Percentiles rank a stretch among this genome's conserved stretches.
Evolutionary conservation across 2,113 vertebrate species (phyloP).

Genomic region (Cochlearius cochlearius): DNA sequence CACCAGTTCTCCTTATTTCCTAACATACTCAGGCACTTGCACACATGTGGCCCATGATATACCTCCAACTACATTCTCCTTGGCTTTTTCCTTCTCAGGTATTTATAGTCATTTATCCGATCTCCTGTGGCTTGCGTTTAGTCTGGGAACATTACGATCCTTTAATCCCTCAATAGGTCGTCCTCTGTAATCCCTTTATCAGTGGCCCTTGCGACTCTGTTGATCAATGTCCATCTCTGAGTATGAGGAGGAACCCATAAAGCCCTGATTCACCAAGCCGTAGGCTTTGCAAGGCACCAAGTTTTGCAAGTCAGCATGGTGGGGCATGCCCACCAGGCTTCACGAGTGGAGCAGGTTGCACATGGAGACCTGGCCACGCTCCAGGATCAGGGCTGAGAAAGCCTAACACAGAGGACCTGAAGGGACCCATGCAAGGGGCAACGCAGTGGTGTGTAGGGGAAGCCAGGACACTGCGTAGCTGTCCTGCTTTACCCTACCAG

Average conservation of each 20-base stretch:
- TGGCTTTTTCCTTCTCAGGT: background rate
- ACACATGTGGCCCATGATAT: background rate
- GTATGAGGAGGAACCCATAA: background rate
- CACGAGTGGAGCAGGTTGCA: background rate
- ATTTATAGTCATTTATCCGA: background rate
- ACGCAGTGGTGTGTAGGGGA: accelerated
- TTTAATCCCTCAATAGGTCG: background rate
- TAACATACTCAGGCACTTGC: background rate
- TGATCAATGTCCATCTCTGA: background rate
- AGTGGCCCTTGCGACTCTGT: background rate
- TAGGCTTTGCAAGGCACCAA: background rate
- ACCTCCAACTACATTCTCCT: background rate
- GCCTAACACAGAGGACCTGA: background rate
- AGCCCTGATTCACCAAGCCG: background rate
- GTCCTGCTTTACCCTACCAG: background rate
- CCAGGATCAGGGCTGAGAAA: background rate
- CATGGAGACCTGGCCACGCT: background rate
- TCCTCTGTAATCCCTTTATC: background rate
- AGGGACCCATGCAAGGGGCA: background rate
- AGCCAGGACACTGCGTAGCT: background rate
- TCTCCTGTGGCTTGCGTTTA: background rate
- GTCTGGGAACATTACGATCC: background rate
- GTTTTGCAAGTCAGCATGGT: background rate
- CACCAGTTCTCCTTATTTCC: background rate
- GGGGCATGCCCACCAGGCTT: background rate